Base-by-base conservation (phyloP, 2,113 vertebrate genomes). In the Porphyrio hochstetteri region DNA sequence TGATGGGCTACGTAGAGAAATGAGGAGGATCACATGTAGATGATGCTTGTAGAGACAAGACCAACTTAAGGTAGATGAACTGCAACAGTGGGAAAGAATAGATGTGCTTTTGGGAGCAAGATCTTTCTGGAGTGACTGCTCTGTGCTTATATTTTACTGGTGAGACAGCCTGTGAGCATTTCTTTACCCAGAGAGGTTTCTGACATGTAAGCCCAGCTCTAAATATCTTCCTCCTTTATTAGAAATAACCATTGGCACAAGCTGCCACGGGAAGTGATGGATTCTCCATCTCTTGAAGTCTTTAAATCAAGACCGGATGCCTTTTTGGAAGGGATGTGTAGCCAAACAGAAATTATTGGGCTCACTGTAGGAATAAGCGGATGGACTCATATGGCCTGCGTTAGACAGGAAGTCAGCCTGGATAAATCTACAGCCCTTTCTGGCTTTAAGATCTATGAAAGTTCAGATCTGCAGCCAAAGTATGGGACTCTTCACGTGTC, bases 391-490 rank as follows among this genome's bases (percentile, higher is more conserved):
- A 79, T 93, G 92, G 93, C 38, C 96, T 70, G 93, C 1, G 88
- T 96, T 96, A 96, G 80, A 36, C 9, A 77, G 95, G 92, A 97
- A 94, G 95, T 61, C 88, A 95, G 93, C 57, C 86, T 57, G 91
- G 69, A 96, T 96, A 96, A 96, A 96, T 96, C 92, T 84, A 96
- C 57, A 80, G 80, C 59, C 88, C 88, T 86, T 79, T 31, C 86
- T 93, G 90, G 77, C 93, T 90, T 28, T 11, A 63, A 85, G 90
- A 90, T 82, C 83, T 84, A 69, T 12, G 80, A 5, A 57, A 55
- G 95, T 96, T 96, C 95, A 96, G 91, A 96, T 93, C 88, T 91
- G 77, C 69, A 92, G 95, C 95, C 96, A 96, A 76, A 89, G 69
- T 7, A 19, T 46, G 93, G 91, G 88, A 76, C 61, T 92, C 83